These are phyloP conservation scores for Ictidomys tridecemlineatus DNA, from an alignment of 2,113 vertebrate species.

Conservation along the genomic window DNA sequence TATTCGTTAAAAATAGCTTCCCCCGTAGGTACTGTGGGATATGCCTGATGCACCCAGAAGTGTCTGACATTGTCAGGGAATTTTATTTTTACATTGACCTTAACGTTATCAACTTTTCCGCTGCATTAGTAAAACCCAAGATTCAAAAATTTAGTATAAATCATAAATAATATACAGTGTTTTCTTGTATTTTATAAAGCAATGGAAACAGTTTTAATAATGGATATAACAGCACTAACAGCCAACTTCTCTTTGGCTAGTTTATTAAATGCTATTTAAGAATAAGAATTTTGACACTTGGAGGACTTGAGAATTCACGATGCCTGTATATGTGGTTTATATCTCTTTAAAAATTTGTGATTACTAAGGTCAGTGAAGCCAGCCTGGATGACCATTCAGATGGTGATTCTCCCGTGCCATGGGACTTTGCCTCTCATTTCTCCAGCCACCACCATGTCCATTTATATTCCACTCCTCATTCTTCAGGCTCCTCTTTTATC, in stretches of 20 bases:
- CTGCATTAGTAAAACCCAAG: not conserved
- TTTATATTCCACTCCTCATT: not conserved
- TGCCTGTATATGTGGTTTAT: not conserved
- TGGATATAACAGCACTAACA: not conserved
- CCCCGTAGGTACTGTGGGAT: not conserved
- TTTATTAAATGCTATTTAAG: not conserved
- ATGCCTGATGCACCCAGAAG: not conserved
- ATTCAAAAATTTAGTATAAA: slow-evolving; percentile 18
- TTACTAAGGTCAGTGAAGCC: not conserved
- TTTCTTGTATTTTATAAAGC: not conserved
- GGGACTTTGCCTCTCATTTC: not conserved
- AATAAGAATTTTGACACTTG: not conserved
- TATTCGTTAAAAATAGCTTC: slow-evolving; percentile 72
- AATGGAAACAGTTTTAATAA: not conserved
- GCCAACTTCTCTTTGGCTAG: not conserved
- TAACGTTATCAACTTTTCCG: slow-evolving; percentile 53
- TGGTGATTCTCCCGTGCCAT: not conserved
- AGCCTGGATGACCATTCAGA: not conserved
- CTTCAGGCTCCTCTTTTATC: not conserved
- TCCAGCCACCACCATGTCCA: too few relatives aligned
- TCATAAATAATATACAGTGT: not conserved
- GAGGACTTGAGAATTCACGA: not conserved
- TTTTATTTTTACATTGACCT: slow-evolving; percentile 72
- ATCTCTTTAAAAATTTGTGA: not conserved
- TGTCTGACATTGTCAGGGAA: slow-evolving; percentile 45